phyloP scores from a whole-genome alignment of 2,113 vertebrate genomes.

The Typhlomys cinereus region DNA sequence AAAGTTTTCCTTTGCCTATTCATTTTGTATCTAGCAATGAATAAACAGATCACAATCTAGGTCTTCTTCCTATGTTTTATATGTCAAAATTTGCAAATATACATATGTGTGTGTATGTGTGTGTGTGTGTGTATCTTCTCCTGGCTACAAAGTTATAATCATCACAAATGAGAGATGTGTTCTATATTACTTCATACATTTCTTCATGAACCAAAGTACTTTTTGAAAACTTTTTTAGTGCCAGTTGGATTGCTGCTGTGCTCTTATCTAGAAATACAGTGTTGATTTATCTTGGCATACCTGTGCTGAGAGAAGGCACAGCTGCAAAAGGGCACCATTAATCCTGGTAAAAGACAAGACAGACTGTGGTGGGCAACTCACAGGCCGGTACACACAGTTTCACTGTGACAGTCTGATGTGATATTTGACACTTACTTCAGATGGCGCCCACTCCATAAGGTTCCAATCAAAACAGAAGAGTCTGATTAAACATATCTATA shows the following conservation, averaged over 20 bases:
- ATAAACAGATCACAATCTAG: background rate
- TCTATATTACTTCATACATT: background rate
- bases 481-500: background rate
- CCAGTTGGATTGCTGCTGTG: background rate
- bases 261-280: background rate
- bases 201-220: background rate
- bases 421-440: conserved; percentile 4
- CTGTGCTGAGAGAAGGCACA: background rate
- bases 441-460: background rate
- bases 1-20: background rate
- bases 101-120: too few species aligned
- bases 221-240: background rate
- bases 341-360: background rate
- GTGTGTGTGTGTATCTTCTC: too few species aligned
- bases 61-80: background rate
- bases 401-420: background rate
- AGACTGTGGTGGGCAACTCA: background rate
- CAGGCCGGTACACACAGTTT: background rate
- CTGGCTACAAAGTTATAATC: too few species aligned
- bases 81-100: background rate
- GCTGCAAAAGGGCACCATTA: background rate
- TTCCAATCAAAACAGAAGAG: background rate
- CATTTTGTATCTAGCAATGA: background rate
- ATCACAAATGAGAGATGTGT: background rate
- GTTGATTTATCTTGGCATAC: conserved; percentile 3